Evolutionary conservation across 2,888 invertebrate species (phyloP).

Genomic region (Orthosia gracilis): DNA sequence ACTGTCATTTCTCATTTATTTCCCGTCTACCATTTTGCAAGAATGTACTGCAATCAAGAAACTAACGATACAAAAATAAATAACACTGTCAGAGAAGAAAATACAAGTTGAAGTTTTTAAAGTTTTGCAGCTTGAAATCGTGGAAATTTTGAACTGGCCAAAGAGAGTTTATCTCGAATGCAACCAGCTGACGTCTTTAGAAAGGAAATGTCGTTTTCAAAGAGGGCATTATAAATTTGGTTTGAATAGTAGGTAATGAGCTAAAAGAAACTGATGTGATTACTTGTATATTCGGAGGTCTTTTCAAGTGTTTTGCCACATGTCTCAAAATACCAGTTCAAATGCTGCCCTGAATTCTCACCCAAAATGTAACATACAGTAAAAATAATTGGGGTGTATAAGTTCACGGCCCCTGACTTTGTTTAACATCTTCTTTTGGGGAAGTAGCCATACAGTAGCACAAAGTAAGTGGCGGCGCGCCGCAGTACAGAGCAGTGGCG

Average conservation of each 20-base stretch:
- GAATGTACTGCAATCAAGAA: constrained; percentile 52
- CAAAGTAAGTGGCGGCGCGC: too few species aligned
- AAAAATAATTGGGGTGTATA: neutral
- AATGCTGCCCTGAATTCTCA: neutral
- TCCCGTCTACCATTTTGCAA: constrained; percentile 24
- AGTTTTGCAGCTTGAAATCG: constrained; percentile 47
- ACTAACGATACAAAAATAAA: constrained; percentile 53
- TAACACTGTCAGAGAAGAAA: constrained; percentile 44
- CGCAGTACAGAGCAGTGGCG: too few species aligned
- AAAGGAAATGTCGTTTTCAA: constrained; percentile 48
- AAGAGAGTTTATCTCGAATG: constrained; percentile 63
- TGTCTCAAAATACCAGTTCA: neutral
- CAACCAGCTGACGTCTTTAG: constrained; percentile 64
- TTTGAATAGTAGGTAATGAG: neutral
- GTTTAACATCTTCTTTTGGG: neutral
- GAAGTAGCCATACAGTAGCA: neutral
- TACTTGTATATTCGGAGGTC: too few species aligned
- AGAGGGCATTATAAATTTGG: constrained; percentile 1
- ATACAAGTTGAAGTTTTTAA: constrained; percentile 47
- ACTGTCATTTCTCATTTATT: constrained; percentile 1
- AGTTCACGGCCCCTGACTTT: neutral
- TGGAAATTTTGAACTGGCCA: constrained; percentile 56
- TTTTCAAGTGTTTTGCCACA: neutral
- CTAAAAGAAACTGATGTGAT: too few species aligned
- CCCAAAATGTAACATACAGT: neutral